These are phyloP conservation scores for Tethya wilhelma DNA, from an alignment of 37 sponge, comb jelly and placozoan genomes.

Conservation along the genomic window DNA sequence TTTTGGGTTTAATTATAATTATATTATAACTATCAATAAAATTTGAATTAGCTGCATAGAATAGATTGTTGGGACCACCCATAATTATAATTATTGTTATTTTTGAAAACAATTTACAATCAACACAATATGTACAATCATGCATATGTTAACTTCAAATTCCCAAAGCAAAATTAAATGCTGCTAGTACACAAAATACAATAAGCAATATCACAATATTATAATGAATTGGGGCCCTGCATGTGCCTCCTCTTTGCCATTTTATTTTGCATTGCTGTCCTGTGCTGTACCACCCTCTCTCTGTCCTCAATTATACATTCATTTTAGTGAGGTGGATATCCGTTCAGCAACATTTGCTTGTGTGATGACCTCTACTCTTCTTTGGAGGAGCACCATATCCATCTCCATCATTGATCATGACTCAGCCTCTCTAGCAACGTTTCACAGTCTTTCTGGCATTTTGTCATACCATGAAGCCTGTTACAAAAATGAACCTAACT, in stretches of 20 bases:
- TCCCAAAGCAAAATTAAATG: no score
- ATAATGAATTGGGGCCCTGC: no score
- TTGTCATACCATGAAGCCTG: conserved; percentile 46
- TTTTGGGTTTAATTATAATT: no score
- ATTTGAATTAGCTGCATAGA: no score
- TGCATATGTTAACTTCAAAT: no score
- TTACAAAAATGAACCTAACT: not conserved
- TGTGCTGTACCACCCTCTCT: conserved; percentile 15
- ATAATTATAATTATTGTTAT: no score
- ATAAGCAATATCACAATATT: no score
- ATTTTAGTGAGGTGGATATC: not conserved
- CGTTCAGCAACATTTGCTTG: not conserved
- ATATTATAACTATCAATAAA: no score
- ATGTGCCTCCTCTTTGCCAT: conserved; percentile 35
- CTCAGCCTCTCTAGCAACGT: conserved; percentile 1
- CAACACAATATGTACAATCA: no score
- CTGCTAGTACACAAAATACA: no score
- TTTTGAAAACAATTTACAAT: no score
- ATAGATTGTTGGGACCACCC: no score
- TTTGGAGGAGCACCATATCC: not conserved
- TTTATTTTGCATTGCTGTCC: conserved; percentile 14
- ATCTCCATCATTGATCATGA: not conserved
- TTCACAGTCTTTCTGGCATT: conserved; percentile 36
- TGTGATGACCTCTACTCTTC: not conserved
- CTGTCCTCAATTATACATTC: not conserved